These are phyloP conservation scores for Myotis findleyi DNA, from an alignment of 2,797 vertebrate genomes.

Conservation along the genomic window DNA sequence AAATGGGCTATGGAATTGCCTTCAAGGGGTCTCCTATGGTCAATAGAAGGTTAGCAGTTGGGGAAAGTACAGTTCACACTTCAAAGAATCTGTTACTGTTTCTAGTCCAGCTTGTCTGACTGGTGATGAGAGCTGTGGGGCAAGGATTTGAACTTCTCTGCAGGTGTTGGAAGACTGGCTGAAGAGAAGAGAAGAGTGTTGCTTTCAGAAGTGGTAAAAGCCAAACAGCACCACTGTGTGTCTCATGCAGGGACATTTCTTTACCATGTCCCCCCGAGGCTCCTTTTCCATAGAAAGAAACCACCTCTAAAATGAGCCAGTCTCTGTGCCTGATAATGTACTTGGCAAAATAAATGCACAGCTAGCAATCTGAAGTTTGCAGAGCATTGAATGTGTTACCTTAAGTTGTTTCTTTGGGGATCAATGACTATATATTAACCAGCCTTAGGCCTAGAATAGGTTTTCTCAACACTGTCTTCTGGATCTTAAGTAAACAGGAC, in stretches of 20 bases:
- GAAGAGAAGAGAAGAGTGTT: neutral
- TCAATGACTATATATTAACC: neutral
- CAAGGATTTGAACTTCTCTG: neutral
- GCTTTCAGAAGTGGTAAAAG: neutral
- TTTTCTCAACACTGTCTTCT: neutral
- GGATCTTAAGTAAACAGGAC: conserved; percentile 5
- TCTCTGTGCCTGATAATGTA: neutral
- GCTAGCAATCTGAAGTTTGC: neutral
- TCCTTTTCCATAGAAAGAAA: neutral
- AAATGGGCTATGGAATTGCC: neutral
- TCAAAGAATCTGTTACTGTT: neutral
- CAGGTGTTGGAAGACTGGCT: neutral
- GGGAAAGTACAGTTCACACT: neutral
- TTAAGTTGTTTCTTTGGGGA: neutral
- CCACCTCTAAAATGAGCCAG: neutral
- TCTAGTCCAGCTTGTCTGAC: neutral
- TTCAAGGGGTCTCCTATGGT: neutral
- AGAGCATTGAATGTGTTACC: neutral
- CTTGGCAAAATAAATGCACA: neutral
- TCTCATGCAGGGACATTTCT: neutral
- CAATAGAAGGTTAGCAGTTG: neutral
- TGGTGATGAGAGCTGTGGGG: neutral
- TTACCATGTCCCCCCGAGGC: neutral
- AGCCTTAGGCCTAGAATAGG: neutral
- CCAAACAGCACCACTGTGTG: neutral